These are phyloP conservation scores for Acromyrmex heyeri DNA, from an alignment of 1,140 invertebrate genomes.

Conservation along the genomic window DNA sequence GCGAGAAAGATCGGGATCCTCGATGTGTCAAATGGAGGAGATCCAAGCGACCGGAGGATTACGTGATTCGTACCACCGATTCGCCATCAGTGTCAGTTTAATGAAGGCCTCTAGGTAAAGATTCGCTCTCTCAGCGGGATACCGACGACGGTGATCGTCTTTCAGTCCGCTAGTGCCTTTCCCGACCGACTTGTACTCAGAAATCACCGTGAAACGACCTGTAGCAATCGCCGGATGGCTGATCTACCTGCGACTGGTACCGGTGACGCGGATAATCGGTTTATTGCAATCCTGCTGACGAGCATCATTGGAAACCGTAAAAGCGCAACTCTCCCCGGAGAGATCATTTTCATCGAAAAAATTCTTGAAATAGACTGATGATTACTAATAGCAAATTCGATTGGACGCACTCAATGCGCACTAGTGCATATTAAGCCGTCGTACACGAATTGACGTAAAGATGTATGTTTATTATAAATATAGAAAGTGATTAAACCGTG, in stretches of 20 bases:
- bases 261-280: constrained; percentile 49
- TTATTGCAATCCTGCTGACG: constrained; percentile 40
- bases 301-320: constrained; percentile 9
- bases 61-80: constrained; percentile 81
- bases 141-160: constrained; percentile 78
- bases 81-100: constrained; percentile 81
- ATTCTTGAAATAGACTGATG: neutral
- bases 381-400: neutral
- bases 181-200: constrained; percentile 29
- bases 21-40: constrained; percentile 77
- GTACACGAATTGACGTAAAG: too few relatives aligned
- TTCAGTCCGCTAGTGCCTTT: constrained; percentile 71
- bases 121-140: constrained; percentile 76
- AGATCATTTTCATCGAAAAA: constrained; percentile 4
- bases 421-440: too few relatives aligned
- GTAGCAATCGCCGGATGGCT: constrained; percentile 34
- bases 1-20: constrained; percentile 57
- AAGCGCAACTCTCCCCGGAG: neutral
- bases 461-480: neutral
- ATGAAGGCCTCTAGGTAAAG: constrained; percentile 79
- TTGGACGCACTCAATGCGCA: neutral
- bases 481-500: too few relatives aligned
- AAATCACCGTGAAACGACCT: constrained; percentile 77
- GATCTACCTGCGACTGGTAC: constrained; percentile 25
- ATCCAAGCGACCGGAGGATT: constrained; percentile 70